Conservation (phyloP, 35 echinoderm and acorn worm genomes). For the Lytechinus pictus region DNA sequence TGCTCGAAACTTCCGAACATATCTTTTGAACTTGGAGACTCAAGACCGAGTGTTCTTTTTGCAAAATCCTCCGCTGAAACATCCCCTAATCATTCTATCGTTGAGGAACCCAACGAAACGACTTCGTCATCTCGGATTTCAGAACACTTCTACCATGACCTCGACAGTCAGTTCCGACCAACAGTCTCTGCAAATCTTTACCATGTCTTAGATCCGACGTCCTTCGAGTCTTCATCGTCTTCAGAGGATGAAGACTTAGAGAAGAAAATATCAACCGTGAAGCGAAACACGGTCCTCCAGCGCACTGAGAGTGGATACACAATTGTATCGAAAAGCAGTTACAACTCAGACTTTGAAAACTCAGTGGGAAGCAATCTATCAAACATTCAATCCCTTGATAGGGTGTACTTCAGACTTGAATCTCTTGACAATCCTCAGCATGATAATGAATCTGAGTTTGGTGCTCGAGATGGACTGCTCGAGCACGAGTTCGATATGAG, state of each 20-base stretch:
- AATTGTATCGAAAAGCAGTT: conserved; percentile 25
- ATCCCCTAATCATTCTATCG: conserved; percentile 3
- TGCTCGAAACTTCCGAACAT: conserved; percentile 41
- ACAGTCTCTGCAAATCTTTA: conserved; percentile 20
- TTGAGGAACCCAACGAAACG: conserved; percentile 20
- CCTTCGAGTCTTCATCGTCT: neutral
- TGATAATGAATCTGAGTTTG: neutral
- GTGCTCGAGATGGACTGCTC: conserved; percentile 20
- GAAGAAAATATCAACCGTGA: neutral
- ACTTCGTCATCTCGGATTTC: conserved; percentile 13
- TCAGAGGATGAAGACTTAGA: conserved; percentile 9
- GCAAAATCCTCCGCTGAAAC: neutral
- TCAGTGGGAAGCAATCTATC: neutral
- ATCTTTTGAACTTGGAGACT: neutral
- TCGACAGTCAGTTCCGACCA: neutral
- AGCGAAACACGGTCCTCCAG: conserved; percentile 31
- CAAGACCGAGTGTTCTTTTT: neutral
- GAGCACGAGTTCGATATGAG: conserved; percentile 36
- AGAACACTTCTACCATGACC: conserved; percentile 43
- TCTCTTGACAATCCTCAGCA: neutral
- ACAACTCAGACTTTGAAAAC: conserved; percentile 36
- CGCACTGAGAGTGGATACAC: conserved; percentile 45
- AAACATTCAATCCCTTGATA: neutral
- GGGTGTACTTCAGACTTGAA: conserved; percentile 42
- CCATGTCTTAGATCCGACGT: conserved; percentile 24